Evolutionary conservation across 2,113 vertebrate genomes (phyloP).

Genomic region (Rhinogobius similis): DNA sequence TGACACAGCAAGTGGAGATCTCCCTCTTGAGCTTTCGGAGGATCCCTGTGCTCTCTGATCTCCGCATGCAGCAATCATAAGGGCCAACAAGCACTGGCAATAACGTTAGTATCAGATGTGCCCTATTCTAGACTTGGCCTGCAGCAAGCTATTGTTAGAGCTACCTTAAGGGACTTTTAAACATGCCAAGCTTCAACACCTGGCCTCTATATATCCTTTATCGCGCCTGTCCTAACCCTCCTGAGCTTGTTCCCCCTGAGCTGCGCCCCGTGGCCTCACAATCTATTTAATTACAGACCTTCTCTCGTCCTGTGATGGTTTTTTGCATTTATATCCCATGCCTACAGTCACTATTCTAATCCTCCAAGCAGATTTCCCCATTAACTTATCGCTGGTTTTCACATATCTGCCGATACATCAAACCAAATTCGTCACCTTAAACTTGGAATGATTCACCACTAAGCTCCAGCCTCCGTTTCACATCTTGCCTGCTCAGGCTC

Average conservation of each 20-base stretch:
- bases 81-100: constrained; percentile 36
- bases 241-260: not conserved
- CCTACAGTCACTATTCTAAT: constrained; percentile 23
- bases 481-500: too few relatives aligned
- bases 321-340: constrained; percentile 15
- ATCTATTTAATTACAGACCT: constrained; percentile 36
- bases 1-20: constrained; percentile 46
- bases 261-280: constrained; percentile 8
- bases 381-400: constrained; percentile 17
- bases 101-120: constrained; percentile 10
- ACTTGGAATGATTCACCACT: not conserved
- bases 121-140: constrained; percentile 41
- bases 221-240: constrained; percentile 6
- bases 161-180: constrained; percentile 32
- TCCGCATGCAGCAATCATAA: constrained; percentile 32
- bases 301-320: constrained; percentile 25
- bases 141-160: constrained; percentile 37
- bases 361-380: constrained; percentile 12
- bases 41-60: constrained; percentile 16
- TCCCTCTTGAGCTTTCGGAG: constrained; percentile 19
- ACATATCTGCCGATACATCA: not conserved
- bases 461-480: not conserved
- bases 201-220: constrained; percentile 22
- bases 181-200: constrained; percentile 32
- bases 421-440: not conserved